Conservation (phyloP, 1,140 invertebrate genomes). For the Phocides pigmalion region DNA sequence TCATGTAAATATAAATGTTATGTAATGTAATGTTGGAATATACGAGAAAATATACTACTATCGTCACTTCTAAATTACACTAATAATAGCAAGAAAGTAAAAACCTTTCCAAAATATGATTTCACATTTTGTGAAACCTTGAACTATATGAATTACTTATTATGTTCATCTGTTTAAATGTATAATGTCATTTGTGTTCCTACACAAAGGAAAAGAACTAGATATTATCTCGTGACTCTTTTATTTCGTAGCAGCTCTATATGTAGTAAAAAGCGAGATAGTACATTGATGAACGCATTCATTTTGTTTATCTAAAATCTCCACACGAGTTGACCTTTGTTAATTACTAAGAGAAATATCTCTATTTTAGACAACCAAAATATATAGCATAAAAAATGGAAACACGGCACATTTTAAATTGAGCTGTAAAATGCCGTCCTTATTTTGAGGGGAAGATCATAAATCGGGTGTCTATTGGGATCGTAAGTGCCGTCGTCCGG, state of each 20-base stretch:
- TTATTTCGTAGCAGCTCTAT: background rate
- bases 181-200: background rate
- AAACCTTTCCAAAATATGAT: too few relatives aligned
- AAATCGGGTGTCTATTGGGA: slow-evolving; percentile 69
- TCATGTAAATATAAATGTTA: too few relatives aligned
- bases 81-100: too few relatives aligned
- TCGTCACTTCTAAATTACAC: too few relatives aligned
- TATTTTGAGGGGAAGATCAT: slow-evolving; percentile 58
- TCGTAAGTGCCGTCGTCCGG: slow-evolving; percentile 60
- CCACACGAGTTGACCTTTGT: slow-evolving; percentile 11
- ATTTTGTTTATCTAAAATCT: slow-evolving; percentile 22
- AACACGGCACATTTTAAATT: slow-evolving; percentile 58
- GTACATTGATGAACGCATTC: background rate
- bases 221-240: background rate
- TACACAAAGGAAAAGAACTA: background rate
- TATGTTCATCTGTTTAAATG: background rate
- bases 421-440: slow-evolving; percentile 64
- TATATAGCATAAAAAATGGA: slow-evolving; percentile 21
- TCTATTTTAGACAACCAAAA: background rate
- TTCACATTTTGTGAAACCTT: too few relatives aligned
- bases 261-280: background rate
- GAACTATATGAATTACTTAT: too few relatives aligned
- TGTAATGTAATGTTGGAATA: too few relatives aligned
- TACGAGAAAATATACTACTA: too few relatives aligned
- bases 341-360: background rate